phyloP scores from a whole-genome alignment of 2,888 invertebrate species.

The Drosophila lacicola region DNA sequence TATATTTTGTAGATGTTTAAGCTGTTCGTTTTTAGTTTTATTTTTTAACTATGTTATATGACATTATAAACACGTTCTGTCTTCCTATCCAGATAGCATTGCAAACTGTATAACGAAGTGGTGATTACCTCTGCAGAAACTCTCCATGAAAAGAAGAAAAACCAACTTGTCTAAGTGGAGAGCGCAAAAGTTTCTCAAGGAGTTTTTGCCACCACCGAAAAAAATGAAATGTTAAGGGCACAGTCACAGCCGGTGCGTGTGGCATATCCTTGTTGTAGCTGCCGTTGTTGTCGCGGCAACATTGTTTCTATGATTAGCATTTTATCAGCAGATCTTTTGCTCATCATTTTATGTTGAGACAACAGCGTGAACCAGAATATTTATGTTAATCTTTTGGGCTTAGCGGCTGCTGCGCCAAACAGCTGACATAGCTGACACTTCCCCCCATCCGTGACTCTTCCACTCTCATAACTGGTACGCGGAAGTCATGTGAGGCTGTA shows the following conservation, averaged over 20 bases:
- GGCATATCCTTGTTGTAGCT: conserved; percentile 38
- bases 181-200: conserved; percentile 61
- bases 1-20: no score
- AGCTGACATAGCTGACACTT: conserved; percentile 59
- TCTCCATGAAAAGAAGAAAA: conserved; percentile 14
- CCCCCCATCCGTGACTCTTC: background rate
- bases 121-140: conserved; percentile 16
- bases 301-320: conserved; percentile 78
- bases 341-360: conserved; percentile 62
- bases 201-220: conserved; percentile 49
- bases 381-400: conserved; percentile 70
- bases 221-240: background rate
- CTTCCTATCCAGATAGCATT: background rate
- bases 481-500: conserved; percentile 52
- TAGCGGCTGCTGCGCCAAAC: conserved; percentile 45
- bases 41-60: background rate
- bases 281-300: conserved; percentile 48
- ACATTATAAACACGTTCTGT: background rate
- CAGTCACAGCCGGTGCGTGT: conserved; percentile 49
- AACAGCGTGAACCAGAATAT: conserved; percentile 58
- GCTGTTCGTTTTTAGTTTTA: background rate
- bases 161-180: conserved; percentile 57
- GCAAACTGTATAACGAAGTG: conserved; percentile 25
- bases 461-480: conserved; percentile 48
- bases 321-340: conserved; percentile 73